phyloP scores from a whole-genome alignment of 37 sponge, comb jelly and placozoan genomes.

The Chondrilla cf. caribensis region DNA sequence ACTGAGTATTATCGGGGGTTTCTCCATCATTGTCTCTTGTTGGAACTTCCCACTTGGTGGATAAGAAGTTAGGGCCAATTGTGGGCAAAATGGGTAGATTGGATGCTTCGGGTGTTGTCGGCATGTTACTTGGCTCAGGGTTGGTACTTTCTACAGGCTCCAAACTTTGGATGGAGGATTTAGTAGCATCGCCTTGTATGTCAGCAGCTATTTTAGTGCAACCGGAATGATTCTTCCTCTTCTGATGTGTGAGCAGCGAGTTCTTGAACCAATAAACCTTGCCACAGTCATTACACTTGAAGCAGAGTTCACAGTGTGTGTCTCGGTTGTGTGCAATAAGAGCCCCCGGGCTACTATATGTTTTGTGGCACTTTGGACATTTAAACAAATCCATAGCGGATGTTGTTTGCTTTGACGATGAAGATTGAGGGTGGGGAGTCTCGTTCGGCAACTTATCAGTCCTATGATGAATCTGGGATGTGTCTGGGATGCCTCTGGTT shows the following conservation, averaged over 20 bases:
- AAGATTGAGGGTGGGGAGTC: too few species aligned
- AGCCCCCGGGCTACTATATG: background rate
- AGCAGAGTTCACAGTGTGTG: background rate
- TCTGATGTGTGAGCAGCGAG: background rate
- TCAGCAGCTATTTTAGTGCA: background rate
- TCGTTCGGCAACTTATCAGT: too few species aligned
- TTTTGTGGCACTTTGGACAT: background rate
- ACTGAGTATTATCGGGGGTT: background rate
- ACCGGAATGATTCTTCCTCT: conserved; percentile 22
- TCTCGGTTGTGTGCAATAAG: background rate
- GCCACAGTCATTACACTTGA: conserved; percentile 12
- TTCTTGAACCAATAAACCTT: conserved; percentile 3
- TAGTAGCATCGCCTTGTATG: background rate
- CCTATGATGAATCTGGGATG: too few species aligned
- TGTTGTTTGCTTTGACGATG: too few species aligned
- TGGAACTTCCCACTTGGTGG: background rate
- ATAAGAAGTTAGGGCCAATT: too few species aligned
- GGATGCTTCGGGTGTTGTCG: too few species aligned
- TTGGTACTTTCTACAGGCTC: background rate
- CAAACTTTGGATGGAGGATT: background rate
- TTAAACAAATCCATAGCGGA: background rate
- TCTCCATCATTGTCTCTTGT: background rate
- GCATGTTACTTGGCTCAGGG: background rate
- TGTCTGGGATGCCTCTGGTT: too few species aligned
- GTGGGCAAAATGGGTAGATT: too few species aligned